A percentile compares a stretch with the other conserved stretches of the same genome.
Evolutionary conservation across 1,140 invertebrate species (phyloP).

Genomic region (Phocides pigmalion): DNA sequence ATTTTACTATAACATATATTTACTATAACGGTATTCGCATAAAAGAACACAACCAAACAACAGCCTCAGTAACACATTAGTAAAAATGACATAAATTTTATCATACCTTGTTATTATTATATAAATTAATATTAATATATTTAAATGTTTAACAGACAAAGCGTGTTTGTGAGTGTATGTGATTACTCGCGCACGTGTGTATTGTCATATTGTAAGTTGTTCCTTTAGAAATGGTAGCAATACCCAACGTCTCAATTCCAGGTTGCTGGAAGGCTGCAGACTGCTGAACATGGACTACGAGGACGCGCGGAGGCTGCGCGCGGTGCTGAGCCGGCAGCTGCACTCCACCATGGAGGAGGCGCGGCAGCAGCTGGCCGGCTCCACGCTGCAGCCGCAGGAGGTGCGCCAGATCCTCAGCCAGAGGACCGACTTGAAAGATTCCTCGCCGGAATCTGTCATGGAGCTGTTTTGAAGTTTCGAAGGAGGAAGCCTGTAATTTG

Average conservation of each 20-base stretch:
- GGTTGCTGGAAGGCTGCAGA: constrained; percentile 91
- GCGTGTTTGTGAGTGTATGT: no score
- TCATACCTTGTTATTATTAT: no score
- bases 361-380: constrained; percentile 41
- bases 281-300: constrained; percentile 90
- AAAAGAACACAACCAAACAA: no score
- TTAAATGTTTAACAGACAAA: no score
- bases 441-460: constrained; percentile 61
- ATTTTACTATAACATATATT: no score
- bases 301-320: constrained; percentile 88
- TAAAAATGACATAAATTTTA: no score
- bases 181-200: no score
- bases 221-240: neutral
- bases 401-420: constrained; percentile 71
- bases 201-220: no score
- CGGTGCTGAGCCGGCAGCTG: constrained; percentile 38
- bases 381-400: constrained; percentile 49
- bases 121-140: no score
- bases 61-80: no score
- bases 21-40: no score
- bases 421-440: constrained; percentile 68
- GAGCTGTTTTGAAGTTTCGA: constrained; percentile 72
- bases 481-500: constrained; percentile 61
- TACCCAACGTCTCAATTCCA: constrained; percentile 77
- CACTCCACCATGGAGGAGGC: constrained; percentile 28